Conservation (phyloP, 1,140 invertebrate genomes). For the Cydia splendana region DNA sequence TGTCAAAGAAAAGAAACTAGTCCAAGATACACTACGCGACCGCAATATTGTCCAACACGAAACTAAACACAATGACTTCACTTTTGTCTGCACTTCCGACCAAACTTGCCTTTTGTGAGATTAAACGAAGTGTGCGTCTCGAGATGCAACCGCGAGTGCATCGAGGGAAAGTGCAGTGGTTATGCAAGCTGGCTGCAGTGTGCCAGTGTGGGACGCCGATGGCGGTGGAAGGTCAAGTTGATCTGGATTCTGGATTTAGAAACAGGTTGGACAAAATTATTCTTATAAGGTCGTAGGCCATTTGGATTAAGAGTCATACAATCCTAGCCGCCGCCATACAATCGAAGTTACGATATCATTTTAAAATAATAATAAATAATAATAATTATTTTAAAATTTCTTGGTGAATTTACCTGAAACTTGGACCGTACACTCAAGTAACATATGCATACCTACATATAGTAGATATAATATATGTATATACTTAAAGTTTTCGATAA, state of each 20-base stretch:
- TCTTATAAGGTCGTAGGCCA: neutral
- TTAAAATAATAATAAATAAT: no score
- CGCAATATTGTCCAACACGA: neutral
- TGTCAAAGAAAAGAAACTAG: neutral
- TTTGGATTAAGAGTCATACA: no score
- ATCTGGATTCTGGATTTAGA: neutral
- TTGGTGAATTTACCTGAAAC: no score
- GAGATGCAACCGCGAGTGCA: constrained; percentile 14
- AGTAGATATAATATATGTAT: no score
- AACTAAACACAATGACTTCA: neutral
- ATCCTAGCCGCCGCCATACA: no score
- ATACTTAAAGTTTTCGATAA: no score
- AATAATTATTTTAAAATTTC: no score
- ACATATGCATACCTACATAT: no score
- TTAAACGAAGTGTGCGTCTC: neutral
- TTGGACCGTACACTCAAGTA: no score
- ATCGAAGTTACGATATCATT: no score
- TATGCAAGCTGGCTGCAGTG: constrained; percentile 6
- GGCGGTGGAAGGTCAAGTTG: constrained; percentile 17
- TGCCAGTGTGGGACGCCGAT: neutral
- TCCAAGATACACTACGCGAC: neutral
- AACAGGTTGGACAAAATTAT: neutral
- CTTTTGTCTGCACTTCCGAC: constrained; percentile 19
- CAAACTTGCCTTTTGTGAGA: constrained; percentile 16
- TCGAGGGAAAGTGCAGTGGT: constrained; percentile 17